Conservation (phyloP, 53 echinoderm and acorn worm genomes). For the Arbacia lixula region DNA sequence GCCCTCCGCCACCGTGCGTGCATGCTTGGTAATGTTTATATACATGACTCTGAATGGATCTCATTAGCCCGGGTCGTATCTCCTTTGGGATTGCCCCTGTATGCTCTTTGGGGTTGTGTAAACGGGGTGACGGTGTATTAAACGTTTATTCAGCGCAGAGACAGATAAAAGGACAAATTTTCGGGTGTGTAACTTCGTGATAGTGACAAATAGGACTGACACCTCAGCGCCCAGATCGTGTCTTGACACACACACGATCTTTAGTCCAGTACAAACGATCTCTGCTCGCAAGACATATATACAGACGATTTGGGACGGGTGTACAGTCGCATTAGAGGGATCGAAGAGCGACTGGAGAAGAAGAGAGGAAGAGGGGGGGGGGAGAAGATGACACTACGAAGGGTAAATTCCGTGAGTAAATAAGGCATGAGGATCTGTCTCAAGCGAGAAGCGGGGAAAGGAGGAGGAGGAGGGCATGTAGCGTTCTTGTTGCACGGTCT, state of each 20-base stretch:
- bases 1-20: too few species aligned
- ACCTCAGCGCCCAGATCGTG: not conserved
- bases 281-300: constrained; percentile 16
- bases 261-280: constrained; percentile 21
- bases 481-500: not conserved
- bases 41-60: constrained; percentile 26
- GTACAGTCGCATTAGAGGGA: constrained; percentile 30
- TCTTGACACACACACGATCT: constrained; percentile 40
- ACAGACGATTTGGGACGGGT: constrained; percentile 9
- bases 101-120: constrained; percentile 22
- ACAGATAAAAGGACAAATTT: constrained; percentile 23
- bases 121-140: constrained; percentile 1
- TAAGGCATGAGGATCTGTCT: constrained; percentile 29
- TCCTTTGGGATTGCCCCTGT: constrained; percentile 11
- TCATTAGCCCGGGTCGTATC: not conserved
- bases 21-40: constrained; percentile 43
- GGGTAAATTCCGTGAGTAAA: constrained; percentile 28
- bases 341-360: constrained; percentile 13
- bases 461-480: not conserved
- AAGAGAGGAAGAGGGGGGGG: not conserved
- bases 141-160: constrained; percentile 34
- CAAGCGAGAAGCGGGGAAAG: not conserved
- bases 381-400: not conserved
- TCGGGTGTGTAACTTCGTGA: constrained; percentile 56
- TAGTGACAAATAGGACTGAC: constrained; percentile 21